Evolutionary conservation across 2,888 invertebrate genomes (phyloP), one percentile per base, ranked within the genome.

Genomic region (Nycteola revayana): DNA sequence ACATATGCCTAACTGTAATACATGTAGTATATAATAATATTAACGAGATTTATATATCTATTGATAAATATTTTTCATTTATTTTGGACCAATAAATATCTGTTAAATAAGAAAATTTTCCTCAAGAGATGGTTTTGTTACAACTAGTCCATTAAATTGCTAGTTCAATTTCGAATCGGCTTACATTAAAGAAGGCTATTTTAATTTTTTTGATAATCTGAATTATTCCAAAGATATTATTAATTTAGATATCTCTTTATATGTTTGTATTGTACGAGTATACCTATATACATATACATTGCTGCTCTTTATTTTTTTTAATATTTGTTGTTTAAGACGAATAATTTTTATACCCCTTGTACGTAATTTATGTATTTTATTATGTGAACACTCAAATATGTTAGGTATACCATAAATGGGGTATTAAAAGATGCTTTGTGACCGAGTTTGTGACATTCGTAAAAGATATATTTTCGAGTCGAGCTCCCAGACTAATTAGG

Each of bases 1-100:
- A 55, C 49, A 53, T 53, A 48, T 43, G 39, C 42, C 44, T 56
- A 56, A 42, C 23, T 53, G 32, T 53, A 48, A 40, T 57, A 54
- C 32, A 37, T 38, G 28, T 52, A 44, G 27, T 28, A 30, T 28
- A 17, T 34, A 30, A 30, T 31, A 40, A 26, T 41, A 43, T 30
- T 32, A 21, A 28, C 20, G 31, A 17, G 31, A 14, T 44, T 31
- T 26, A 25, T 50, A 21, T 35, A 31, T 21, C 3, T 34, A 34
- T 28, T 9, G 37, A 47, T 38, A 29, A 42, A 34, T 32, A 30
- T 34, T 27, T 24, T 36, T 32, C 43, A 39, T 57, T 45, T 49
- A 34, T 50, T 45, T 42, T 28, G 35, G 53, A 50, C 42, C 53
- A 49, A 46, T 39, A 25, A 36, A 37, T 43, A 24, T 2, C 17